Conservation (phyloP, 1,140 invertebrate genomes). For the Heliconius eleuchia region DNA sequence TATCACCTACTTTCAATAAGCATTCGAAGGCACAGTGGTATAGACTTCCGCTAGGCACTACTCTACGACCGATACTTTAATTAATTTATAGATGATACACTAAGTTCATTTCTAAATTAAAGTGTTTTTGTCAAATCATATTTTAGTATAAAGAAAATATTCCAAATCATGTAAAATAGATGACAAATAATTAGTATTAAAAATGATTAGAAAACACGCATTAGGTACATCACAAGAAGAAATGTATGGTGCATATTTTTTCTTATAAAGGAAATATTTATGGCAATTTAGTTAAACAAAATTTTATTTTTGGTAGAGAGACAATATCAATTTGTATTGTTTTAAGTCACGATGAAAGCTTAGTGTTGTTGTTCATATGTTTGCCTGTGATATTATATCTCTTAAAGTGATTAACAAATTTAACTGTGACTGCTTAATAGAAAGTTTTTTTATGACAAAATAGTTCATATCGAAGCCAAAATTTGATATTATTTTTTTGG, state of each 20-base stretch:
- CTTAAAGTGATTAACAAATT: too few species aligned
- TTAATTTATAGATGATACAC: background rate
- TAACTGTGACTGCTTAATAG: too few species aligned
- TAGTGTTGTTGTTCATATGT: too few species aligned
- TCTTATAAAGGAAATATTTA: background rate
- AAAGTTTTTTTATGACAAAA: too few species aligned
- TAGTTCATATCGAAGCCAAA: too few species aligned
- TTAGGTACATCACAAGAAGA: constrained; percentile 73
- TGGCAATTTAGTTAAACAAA: background rate
- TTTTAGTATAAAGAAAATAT: too few species aligned
- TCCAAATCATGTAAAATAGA: too few species aligned
- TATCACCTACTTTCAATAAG: constrained; percentile 46
- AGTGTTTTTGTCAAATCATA: background rate
- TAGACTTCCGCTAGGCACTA: background rate
- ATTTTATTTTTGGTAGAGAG: background rate
- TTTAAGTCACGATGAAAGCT: too few species aligned
- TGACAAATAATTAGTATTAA: background rate
- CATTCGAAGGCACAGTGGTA: constrained; percentile 39
- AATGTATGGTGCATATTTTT: constrained; percentile 53
- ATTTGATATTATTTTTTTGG: too few species aligned
- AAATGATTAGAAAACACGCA: constrained; percentile 56
- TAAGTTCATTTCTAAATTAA: background rate
- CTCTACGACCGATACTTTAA: background rate
- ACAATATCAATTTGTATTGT: background rate
- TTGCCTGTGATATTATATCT: too few species aligned